Evolutionary conservation across 2,797 vertebrate genomes (phyloP), one percentile per base, ranked within the genome.

Genomic region (Fistularia commersonii): DNA sequence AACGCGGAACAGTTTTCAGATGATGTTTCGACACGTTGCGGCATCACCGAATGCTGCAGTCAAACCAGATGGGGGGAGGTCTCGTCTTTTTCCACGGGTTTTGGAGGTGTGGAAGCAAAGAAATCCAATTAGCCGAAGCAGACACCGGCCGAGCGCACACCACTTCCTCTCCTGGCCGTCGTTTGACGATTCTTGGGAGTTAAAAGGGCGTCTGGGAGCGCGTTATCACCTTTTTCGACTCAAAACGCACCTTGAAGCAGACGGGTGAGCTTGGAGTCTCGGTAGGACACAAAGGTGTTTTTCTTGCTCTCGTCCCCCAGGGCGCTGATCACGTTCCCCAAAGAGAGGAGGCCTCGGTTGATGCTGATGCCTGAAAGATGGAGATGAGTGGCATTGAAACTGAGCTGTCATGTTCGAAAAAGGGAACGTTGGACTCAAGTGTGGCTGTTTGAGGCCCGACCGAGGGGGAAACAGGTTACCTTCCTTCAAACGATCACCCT

Each of bases 401-500:
- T 2, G 23, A 23, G 4, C 23, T 23, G 23, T 23, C 23, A 23
- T 4, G 23, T 23, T 4, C 23, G 15, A 1, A 41, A 41, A 41
- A 41, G 13, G 8, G 32, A 55, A 41, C 13, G 8, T 41, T 3
- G 12, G 32, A 49, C 32, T 35, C 1, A 50, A 11, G 10, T 4
- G 2, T 23, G 23, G 49, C 10, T 11, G 42, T 4, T 14, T 45
- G 38, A 2, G 8, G 43, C 13, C 0, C 0, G 36, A n/a, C 1
- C 6, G 11, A 23, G 12, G 11, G 42, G 7, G 31, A 44, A 31
- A 8, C 8, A 34, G 1, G 78, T 85, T 54, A 97, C 97, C 96
- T 89, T 98, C 97, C 66, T 95, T 97, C 3, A 99, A 88, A 8
- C 96, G 86, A 68, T 98, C 94, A 40, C 97, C 97, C 76, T 98